A percentile compares a stretch with the other conserved stretches of the same genome.
Conservation (phyloP, 2,113 vertebrate species). For the Ailurus styani region DNA sequence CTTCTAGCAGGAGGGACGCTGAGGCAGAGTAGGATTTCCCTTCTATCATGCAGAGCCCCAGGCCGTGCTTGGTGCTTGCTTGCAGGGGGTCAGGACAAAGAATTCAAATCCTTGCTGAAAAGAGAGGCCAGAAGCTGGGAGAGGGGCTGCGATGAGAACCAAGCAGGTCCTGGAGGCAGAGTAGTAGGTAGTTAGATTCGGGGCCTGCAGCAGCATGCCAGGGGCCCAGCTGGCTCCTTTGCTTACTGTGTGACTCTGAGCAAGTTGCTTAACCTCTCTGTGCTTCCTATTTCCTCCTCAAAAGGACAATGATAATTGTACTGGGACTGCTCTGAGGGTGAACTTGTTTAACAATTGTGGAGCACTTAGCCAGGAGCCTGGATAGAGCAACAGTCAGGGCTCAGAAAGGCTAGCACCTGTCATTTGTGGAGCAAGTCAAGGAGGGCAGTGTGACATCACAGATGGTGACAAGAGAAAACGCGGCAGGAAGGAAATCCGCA, state of each 20-base stretch:
- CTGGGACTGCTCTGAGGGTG: too few species aligned
- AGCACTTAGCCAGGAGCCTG: too few species aligned
- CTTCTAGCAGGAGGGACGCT: not conserved
- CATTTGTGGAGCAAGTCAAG: too few species aligned
- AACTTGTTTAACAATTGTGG: too few species aligned
- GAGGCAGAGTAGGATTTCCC: not conserved
- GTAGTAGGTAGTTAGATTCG: too few species aligned
- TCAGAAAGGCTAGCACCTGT: too few species aligned
- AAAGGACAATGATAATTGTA: too few species aligned
- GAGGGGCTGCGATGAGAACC: not conserved
- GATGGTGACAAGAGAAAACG: too few species aligned
- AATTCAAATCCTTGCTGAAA: not conserved
- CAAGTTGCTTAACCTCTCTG: not conserved
- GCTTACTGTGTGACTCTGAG: not conserved
- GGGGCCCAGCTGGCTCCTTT: not conserved
- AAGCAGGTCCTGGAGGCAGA: not conserved
- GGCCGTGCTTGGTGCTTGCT: not conserved
- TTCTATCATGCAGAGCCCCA: not conserved
- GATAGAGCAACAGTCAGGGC: too few species aligned
- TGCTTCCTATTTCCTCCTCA: too few species aligned
- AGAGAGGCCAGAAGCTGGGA: not conserved
- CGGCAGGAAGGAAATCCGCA: too few species aligned
- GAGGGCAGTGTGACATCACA: too few species aligned
- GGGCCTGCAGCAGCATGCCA: rapidly evolving
- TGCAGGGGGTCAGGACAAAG: not conserved